Percentiles rank a stretch among this genome's conserved stretches.
phyloP scores from a whole-genome alignment of 2,888 invertebrate species.

The Pandemis heparana region DNA sequence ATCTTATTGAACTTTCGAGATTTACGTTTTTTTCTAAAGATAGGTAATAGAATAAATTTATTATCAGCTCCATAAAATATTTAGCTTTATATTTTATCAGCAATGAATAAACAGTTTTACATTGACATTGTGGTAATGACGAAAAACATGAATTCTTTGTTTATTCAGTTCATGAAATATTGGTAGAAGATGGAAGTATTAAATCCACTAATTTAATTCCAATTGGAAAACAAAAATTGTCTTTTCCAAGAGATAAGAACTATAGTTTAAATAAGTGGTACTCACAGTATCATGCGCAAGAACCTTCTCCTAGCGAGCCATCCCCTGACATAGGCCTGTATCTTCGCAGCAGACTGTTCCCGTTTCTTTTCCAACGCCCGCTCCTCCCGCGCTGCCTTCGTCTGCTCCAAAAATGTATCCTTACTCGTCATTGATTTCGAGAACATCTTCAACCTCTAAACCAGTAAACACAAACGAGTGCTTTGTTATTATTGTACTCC shows the following conservation, averaged over 20 bases:
- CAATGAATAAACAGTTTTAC: neutral
- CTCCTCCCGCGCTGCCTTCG: constrained; percentile 96
- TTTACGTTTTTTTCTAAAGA: too few relatives aligned
- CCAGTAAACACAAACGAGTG: constrained; percentile 55
- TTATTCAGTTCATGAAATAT: neutral
- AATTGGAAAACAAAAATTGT: neutral
- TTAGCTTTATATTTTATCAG: neutral
- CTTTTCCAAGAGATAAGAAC: neutral
- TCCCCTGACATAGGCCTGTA: constrained; percentile 91
- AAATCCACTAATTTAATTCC: neutral
- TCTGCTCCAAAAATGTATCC: constrained; percentile 94
- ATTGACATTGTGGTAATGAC: neutral
- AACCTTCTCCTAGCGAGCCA: constrained; percentile 89
- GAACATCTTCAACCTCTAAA: constrained; percentile 67
- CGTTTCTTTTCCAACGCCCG: constrained; percentile 93
- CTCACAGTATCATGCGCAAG: constrained; percentile 89
- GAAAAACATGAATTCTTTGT: neutral
- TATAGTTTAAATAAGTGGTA: constrained; percentile 45
- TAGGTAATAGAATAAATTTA: too few relatives aligned
- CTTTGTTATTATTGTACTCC: constrained; percentile 62
- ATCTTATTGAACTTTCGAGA: too few relatives aligned
- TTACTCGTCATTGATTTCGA: constrained; percentile 86
- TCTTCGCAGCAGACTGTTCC: constrained; percentile 89
- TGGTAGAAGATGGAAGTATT: neutral
- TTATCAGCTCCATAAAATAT: too few relatives aligned